Conservation (phyloP, 2,113 vertebrate species). For the Paramormyrops kingsleyae region DNA sequence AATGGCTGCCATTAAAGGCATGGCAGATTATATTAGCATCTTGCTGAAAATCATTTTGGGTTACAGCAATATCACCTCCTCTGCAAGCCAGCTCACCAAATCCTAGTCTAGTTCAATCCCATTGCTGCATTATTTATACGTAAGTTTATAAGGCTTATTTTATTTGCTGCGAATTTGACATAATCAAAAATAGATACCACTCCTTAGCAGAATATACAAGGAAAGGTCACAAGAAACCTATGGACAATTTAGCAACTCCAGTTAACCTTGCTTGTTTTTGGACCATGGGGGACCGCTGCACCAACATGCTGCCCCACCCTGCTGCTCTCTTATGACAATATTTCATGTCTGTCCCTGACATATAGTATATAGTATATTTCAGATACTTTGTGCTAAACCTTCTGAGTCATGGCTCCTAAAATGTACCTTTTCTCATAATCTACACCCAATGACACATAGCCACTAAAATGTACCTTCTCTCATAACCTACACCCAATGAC, state of each 20-base stretch:
- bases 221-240: background rate
- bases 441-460: too few relatives aligned
- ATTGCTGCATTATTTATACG: background rate
- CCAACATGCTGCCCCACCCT: background rate
- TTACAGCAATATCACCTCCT: slow-evolving; percentile 71
- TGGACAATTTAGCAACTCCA: background rate
- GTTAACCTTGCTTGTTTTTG: background rate
- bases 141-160: background rate
- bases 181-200: too few relatives aligned
- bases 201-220: background rate
- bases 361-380: background rate
- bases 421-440: background rate
- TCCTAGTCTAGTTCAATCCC: background rate
- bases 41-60: slow-evolving; percentile 92
- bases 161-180: background rate
- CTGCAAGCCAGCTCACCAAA: background rate
- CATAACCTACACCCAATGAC: too few relatives aligned
- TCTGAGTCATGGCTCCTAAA: background rate
- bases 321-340: background rate
- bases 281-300: too few relatives aligned
- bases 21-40: slow-evolving; percentile 94
- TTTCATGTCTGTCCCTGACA: background rate
- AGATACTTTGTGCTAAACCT: background rate
- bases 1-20: slow-evolving; percentile 98
- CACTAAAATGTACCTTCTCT: background rate